These are phyloP conservation scores for Drosophila insularis DNA, from an alignment of 1,140 invertebrate genomes.

Conservation along the genomic window DNA sequence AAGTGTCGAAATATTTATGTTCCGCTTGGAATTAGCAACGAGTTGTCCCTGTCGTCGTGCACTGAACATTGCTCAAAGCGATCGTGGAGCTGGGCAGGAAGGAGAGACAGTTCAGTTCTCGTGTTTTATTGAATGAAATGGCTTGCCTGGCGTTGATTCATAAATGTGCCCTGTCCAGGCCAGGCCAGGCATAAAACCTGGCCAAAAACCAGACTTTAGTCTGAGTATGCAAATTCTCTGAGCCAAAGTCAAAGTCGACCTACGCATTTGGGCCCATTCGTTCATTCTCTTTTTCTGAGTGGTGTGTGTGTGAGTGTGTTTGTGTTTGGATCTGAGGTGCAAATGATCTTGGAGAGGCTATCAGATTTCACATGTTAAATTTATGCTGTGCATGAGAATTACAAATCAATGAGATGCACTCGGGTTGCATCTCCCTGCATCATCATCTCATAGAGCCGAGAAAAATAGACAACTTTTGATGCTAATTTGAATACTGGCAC, in stretches of 20 bases:
- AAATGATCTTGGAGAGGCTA: slow-evolving; percentile 67
- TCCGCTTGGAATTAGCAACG: slow-evolving; percentile 56
- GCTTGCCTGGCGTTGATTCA: slow-evolving; percentile 76
- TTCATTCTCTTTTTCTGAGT: slow-evolving; percentile 45
- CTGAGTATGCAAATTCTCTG: slow-evolving; percentile 59
- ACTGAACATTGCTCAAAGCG: slow-evolving; percentile 71
- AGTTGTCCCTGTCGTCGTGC: slow-evolving; percentile 64
- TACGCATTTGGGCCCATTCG: slow-evolving; percentile 58
- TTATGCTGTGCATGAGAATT: slow-evolving; percentile 71
- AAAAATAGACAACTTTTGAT: slow-evolving; percentile 48
- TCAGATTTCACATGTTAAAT: slow-evolving; percentile 78
- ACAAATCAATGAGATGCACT: slow-evolving; percentile 78
- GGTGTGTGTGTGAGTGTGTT: slow-evolving; percentile 15
- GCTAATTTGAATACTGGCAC: slow-evolving; percentile 54
- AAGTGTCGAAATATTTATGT: slow-evolving; percentile 81
- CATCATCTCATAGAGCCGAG: slow-evolving; percentile 15
- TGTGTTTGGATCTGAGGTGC: slow-evolving; percentile 48
- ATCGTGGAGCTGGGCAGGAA: background rate
- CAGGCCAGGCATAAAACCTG: background rate
- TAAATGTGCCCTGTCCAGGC: slow-evolving; percentile 61
- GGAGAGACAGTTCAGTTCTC: slow-evolving; percentile 4
- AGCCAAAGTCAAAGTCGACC: slow-evolving; percentile 42
- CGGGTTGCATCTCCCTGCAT: slow-evolving; percentile 36
- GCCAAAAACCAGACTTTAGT: slow-evolving; percentile 16
- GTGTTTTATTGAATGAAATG: slow-evolving; percentile 81